phyloP scores from a whole-genome alignment of 2,113 vertebrate species.

The Melierax canorus region DNA sequence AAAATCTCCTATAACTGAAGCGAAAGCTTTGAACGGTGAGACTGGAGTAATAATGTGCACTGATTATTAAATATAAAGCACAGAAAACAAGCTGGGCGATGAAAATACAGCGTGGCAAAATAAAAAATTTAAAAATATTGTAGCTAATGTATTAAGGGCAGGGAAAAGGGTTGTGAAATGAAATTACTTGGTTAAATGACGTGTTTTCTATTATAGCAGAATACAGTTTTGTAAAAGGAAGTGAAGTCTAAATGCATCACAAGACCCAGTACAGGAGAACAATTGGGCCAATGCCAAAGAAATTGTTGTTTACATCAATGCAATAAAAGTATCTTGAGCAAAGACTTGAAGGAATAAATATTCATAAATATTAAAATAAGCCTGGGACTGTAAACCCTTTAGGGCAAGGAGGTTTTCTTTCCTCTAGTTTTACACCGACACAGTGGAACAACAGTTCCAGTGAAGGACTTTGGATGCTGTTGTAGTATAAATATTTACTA shows the following conservation, averaged over 20 bases:
- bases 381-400: neutral
- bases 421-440: neutral
- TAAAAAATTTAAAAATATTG: neutral
- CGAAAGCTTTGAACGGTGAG: neutral
- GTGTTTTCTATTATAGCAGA: slow-evolving; percentile 5
- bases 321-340: slow-evolving; percentile 31
- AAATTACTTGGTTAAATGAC: slow-evolving; percentile 36
- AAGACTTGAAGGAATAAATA: slow-evolving; percentile 57
- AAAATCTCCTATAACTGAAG: neutral
- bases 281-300: slow-evolving; percentile 34
- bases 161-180: neutral
- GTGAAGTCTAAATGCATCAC: neutral
- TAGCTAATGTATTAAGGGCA: neutral
- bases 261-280: neutral
- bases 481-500: slow-evolving; percentile 7
- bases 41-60: neutral
- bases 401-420: slow-evolving; percentile 29
- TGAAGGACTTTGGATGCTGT: neutral
- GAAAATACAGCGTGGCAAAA: slow-evolving; percentile 12
- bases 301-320: slow-evolving; percentile 42
- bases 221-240: neutral
- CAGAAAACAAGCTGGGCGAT: neutral
- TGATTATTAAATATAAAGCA: slow-evolving; percentile 15
- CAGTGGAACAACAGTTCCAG: neutral
- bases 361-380: slow-evolving; percentile 48